Evolutionary conservation across 64 coral and sea anemone species (phyloP).

Genomic region (Trachythela sp.): DNA sequence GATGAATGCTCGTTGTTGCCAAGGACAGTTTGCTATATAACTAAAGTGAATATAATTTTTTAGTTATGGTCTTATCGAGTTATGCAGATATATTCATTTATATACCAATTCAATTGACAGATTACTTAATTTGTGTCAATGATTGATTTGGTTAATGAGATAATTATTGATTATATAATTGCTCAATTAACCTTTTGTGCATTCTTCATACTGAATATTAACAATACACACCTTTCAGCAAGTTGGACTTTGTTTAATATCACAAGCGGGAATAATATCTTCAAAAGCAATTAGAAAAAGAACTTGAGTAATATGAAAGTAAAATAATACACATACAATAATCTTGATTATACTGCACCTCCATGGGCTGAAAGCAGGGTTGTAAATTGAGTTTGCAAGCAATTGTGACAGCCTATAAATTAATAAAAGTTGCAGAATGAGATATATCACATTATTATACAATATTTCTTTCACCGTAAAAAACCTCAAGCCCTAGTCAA

Average conservation of each 20-base stretch:
- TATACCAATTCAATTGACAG: too few species aligned
- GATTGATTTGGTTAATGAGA: too few species aligned
- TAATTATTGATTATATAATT: too few species aligned
- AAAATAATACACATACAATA: background rate
- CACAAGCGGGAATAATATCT: slow-evolving; percentile 84
- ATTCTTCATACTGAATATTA: too few species aligned
- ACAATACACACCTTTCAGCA: slow-evolving; percentile 89
- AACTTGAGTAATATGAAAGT: background rate
- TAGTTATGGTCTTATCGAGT: background rate
- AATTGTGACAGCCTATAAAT: background rate
- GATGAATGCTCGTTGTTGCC: slow-evolving; percentile 71
- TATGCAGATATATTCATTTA: background rate
- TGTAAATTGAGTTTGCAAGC: background rate
- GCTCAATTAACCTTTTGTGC: too few species aligned
- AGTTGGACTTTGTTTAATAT: slow-evolving; percentile 86
- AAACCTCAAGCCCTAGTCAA: background rate
- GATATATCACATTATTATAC: too few species aligned
- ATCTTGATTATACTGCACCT: background rate
- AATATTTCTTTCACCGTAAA: too few species aligned
- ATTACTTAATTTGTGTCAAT: too few species aligned
- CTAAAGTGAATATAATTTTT: slow-evolving; percentile 17
- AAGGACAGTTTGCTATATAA: slow-evolving; percentile 72
- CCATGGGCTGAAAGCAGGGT: slow-evolving; percentile 9
- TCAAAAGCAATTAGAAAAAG: background rate
- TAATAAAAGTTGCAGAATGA: background rate